Evolutionary conservation across 2,113 vertebrate species (phyloP).

Genomic region (Albula goreensis): DNA sequence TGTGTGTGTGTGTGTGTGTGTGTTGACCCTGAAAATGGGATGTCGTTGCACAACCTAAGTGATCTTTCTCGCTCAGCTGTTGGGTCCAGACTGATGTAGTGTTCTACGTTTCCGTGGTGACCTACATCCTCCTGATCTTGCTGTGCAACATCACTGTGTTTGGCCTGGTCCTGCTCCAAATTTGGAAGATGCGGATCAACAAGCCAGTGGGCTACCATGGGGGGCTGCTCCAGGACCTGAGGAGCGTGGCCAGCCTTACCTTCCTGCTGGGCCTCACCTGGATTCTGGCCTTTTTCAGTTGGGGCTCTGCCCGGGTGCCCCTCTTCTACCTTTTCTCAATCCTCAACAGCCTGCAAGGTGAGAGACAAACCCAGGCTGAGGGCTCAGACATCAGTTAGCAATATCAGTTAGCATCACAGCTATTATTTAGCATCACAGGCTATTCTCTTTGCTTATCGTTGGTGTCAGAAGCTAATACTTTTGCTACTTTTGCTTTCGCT

Average conservation of each 20-base stretch:
- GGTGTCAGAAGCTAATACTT: no score
- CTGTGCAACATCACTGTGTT: conserved; percentile 77
- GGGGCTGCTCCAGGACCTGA: conserved; percentile 67
- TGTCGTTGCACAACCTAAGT: background rate
- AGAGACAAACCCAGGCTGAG: background rate
- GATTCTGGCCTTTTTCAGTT: conserved; percentile 79
- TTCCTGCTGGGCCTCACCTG: conserved; percentile 86
- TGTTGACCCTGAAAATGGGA: no score
- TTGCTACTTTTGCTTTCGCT: no score
- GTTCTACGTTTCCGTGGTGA: conserved; percentile 78
- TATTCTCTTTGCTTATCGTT: background rate
- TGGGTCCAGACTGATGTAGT: conserved; percentile 74
- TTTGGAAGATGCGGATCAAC: conserved; percentile 67
- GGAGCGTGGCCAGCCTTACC: conserved; percentile 76
- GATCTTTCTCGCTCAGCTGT: conserved; percentile 71
- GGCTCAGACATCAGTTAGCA: background rate
- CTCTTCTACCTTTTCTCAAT: conserved; percentile 83
- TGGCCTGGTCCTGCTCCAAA: conserved; percentile 78
- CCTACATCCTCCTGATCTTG: conserved; percentile 76
- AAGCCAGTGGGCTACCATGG: conserved; percentile 46
- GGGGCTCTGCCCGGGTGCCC: conserved; percentile 68
- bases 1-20: no score
- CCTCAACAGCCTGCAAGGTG: conserved; percentile 85
- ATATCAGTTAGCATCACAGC: background rate
- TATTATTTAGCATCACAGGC: background rate